Conservation (phyloP, 2,797 vertebrate species). For the Varecia variegata region DNA sequence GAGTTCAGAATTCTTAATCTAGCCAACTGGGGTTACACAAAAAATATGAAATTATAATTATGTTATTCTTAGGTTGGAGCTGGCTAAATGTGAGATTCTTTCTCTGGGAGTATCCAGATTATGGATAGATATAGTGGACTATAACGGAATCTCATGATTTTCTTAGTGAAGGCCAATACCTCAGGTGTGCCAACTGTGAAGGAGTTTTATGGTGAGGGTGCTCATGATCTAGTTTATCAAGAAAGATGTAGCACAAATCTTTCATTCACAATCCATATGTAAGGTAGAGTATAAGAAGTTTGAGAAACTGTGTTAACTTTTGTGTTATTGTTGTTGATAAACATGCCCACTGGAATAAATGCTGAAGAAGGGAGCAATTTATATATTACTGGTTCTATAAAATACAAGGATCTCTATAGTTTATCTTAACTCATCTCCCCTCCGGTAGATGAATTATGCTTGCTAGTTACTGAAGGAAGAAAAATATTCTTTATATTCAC, state of each 20-base stretch:
- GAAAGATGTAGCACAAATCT: not conserved
- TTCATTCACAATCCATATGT: not conserved
- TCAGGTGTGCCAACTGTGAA: not conserved
- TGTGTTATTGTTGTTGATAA: not conserved
- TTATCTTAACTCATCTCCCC: not conserved
- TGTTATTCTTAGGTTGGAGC: conserved; percentile 32
- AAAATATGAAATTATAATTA: conserved; percentile 34
- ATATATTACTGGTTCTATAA: not conserved
- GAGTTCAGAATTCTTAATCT: conserved; percentile 42
- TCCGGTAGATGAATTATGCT: not conserved
- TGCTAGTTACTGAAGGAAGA: not conserved
- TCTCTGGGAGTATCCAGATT: not conserved
- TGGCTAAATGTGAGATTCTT: conserved; percentile 39
- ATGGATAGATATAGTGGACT: not conserved
- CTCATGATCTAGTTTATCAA: not conserved
- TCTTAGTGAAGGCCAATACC: not conserved
- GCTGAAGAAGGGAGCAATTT: not conserved
- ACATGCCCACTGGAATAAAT: not conserved
- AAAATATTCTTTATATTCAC: not conserved
- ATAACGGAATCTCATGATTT: not conserved
- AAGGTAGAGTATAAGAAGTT: not conserved
- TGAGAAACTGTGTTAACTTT: not conserved
- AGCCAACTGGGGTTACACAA: not conserved
- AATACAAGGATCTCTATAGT: not conserved
- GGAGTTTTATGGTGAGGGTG: not conserved